Conservation (phyloP, 2,113 vertebrate species). For the Colistium nudipinnis region DNA sequence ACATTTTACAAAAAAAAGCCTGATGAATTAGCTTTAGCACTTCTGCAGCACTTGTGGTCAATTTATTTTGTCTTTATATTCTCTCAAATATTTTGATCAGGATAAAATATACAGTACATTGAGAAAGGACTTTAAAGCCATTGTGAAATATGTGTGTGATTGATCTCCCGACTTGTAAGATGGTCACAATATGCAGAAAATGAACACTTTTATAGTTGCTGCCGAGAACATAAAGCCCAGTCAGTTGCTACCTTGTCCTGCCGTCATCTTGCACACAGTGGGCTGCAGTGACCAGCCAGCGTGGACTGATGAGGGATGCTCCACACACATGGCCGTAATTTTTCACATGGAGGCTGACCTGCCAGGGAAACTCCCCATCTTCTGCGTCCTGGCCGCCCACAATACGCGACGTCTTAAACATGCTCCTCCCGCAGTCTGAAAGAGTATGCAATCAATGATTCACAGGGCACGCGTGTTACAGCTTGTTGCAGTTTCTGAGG, state of each 20-base stretch:
- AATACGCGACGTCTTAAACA: constrained; percentile 84
- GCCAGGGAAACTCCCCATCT: constrained; percentile 93
- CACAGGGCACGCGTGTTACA: not conserved
- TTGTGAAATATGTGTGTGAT: not conserved
- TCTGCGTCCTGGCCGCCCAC: constrained; percentile 88
- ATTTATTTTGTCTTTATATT: not conserved
- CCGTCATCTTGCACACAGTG: constrained; percentile 87
- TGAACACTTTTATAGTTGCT: no score
- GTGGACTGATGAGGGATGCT: constrained; percentile 85
- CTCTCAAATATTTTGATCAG: not conserved
- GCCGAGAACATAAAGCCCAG: not conserved
- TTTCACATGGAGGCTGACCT: constrained; percentile 90
- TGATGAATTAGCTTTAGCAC: not conserved
- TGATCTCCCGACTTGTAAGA: not conserved
- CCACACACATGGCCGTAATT: constrained; percentile 87
- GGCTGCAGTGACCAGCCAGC: constrained; percentile 92
- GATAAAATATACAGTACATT: no score
- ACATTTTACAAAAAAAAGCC: no score
- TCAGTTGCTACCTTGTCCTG: constrained; percentile 75
- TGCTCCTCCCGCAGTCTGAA: constrained; percentile 87
- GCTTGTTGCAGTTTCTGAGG: not conserved
- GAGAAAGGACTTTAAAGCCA: no score
- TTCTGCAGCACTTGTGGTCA: not conserved
- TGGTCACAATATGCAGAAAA: not conserved
- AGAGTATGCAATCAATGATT: not conserved